These are phyloP conservation scores for Globodera ellingtonae DNA, from an alignment of 1,140 invertebrate genomes.

Conservation along the genomic window DNA sequence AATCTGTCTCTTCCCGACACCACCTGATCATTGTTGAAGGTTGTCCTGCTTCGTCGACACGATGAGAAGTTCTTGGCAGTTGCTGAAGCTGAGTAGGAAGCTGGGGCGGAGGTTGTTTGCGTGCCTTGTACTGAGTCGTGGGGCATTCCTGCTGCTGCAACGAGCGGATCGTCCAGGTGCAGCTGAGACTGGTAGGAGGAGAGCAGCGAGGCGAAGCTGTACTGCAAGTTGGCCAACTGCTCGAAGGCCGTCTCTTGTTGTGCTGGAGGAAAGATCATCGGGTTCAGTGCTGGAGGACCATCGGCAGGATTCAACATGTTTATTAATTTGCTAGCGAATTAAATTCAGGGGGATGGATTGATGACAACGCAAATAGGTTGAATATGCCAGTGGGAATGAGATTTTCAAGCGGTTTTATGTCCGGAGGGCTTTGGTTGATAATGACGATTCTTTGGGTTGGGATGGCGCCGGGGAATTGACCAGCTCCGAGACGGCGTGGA, in stretches of 20 bases:
- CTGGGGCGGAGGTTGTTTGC: neutral
- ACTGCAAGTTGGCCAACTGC: conserved; percentile 14
- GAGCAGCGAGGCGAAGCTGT: conserved; percentile 6
- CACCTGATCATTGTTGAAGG: conserved; percentile 37
- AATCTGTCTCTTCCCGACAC: neutral
- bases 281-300: neutral
- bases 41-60: conserved; percentile 37
- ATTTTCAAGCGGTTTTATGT: too few species aligned
- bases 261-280: neutral
- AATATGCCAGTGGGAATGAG: too few species aligned
- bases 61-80: conserved; percentile 28
- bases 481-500: neutral
- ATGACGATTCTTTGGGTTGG: neutral
- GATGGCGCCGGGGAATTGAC: conserved; percentile 1
- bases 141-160: neutral
- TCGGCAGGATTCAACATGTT: conserved; percentile 8
- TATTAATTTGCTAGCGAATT: neutral
- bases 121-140: neutral
- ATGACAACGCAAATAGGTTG: neutral
- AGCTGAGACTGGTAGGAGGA: conserved; percentile 26
- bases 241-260: neutral
- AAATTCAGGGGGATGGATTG: neutral
- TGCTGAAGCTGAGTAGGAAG: conserved; percentile 4
- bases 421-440: neutral
- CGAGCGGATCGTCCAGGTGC: neutral